Evolutionary conservation across 2,113 vertebrate genomes (phyloP), one percentile per base, ranked within the genome.

Genomic region (Pogonocichla stellata): DNA sequence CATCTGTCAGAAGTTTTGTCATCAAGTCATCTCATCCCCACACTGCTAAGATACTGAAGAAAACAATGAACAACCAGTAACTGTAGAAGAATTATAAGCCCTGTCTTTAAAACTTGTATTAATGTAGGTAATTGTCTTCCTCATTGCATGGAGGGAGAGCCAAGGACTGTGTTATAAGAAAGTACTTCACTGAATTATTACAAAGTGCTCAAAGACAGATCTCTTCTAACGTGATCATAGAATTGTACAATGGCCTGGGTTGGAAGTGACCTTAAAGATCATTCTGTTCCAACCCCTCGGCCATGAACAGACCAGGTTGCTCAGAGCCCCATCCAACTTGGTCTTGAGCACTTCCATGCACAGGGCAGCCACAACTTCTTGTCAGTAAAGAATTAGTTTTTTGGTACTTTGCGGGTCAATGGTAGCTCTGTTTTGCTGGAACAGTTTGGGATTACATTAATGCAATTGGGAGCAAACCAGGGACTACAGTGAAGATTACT

Each of bases 31-130:
- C 4, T 1, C 23, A 26, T 88, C 47, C 22, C 19, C 11, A n/a
- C 13, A 12, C 28, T 3, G 2, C 31, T 60, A 56, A 88, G 45
- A 40, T 54, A 34, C 9, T 38, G 45, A 90, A 65, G 36, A 48
- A 85, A 74, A 36, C 12, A 45, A 33, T 34, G 28, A 77, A 4
- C 10, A 73, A 6, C 12, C 4, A 15, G 12, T 71, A 67, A 57
- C 0, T 0, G 17, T 23, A 60, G 42, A 53, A 65, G 29, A 80
- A 62, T 31, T 14, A 26, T 51, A 56, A 86, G 2, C 7, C 16
- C 5, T 42, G 14, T 61, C 54, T 62, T 82, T 70, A 90, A 90
- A 53, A 73, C 33, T 61, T 72, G 29, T 34, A 40, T 64, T 34
- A 74, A 70, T 58, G 20, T 8, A 54, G 54, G 33, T 2, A 47